Evolutionary conservation across 2,888 invertebrate genomes (phyloP).

Genomic region (Spisula subtruncata): DNA sequence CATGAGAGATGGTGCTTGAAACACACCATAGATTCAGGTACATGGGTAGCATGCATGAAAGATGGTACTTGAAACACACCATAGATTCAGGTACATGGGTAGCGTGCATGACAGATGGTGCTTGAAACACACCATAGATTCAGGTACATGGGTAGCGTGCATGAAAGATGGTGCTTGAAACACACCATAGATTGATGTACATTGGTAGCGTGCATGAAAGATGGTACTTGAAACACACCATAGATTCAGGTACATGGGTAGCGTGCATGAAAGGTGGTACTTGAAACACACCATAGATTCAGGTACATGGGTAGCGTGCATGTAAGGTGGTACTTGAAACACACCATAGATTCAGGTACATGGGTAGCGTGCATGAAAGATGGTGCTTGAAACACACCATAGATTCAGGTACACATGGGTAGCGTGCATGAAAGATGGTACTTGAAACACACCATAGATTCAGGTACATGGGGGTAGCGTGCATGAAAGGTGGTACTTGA

Average conservation of each 20-base stretch:
- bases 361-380: neutral
- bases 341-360: neutral
- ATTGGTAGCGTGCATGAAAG: neutral
- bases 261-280: neutral
- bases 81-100: neutral
- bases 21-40: neutral
- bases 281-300: neutral
- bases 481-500: neutral
- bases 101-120: neutral
- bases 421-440: neutral
- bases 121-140: neutral
- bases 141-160: slow-evolving; percentile 16
- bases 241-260: neutral
- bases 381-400: neutral
- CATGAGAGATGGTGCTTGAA: neutral
- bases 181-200: neutral
- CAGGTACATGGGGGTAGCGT: slow-evolving; percentile 10
- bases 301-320: slow-evolving; percentile 14
- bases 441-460: neutral
- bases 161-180: neutral
- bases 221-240: neutral
- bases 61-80: neutral
- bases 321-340: neutral
- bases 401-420: slow-evolving; percentile 4
- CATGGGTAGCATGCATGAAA: too few species aligned